Conservation (phyloP, 2,888 invertebrate species). For the Epinotia brunnichana region DNA sequence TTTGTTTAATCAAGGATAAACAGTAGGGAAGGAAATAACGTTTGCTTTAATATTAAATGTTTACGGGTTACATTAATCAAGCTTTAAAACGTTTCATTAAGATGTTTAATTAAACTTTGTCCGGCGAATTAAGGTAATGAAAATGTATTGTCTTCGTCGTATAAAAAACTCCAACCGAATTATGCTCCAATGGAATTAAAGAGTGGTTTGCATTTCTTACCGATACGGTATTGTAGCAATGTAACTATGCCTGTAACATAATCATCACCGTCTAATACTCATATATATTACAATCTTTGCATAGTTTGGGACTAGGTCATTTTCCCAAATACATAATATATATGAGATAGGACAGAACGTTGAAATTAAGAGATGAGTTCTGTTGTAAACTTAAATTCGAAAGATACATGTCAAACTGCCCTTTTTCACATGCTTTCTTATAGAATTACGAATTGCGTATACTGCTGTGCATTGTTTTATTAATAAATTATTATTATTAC, state of each 20-base stretch:
- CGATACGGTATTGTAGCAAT: not conserved
- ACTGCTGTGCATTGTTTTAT: too few species aligned
- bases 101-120: constrained; percentile 1
- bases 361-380: too few species aligned
- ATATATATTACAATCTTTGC: not conserved
- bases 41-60: constrained; percentile 1
- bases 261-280: not conserved
- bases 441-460: too few species aligned
- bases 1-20: not conserved
- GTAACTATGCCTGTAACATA: not conserved
- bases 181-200: not conserved
- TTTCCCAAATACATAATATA: too few species aligned
- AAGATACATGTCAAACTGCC: too few species aligned
- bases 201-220: not conserved
- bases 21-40: not conserved
- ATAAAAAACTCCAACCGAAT: not conserved
- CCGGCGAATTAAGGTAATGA: not conserved
- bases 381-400: too few species aligned
- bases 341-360: too few species aligned
- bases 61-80: constrained; percentile 4
- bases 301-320: not conserved
- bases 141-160: not conserved
- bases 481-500: too few species aligned
- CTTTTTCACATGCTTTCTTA: too few species aligned
- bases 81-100: constrained; percentile 17